Evolutionary conservation across 2,888 invertebrate species (phyloP), one percentile per base, ranked within the genome.

Genomic region (Geophilus truncorum): DNA sequence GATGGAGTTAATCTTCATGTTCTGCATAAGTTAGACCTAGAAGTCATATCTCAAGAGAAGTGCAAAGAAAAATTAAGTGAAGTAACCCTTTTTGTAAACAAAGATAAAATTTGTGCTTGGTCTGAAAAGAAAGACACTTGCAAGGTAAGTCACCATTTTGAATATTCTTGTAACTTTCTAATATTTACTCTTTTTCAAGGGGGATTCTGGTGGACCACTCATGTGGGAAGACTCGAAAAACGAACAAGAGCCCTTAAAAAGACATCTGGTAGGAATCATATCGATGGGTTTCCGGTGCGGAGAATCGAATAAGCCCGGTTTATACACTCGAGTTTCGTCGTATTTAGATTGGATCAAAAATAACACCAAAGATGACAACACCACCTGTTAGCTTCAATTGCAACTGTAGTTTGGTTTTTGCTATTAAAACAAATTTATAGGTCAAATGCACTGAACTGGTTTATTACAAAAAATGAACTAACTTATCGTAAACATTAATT

Each of bases 121-220:
- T 84, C 87, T 0, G 83, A 83, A 0, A 89, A 88, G 28, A 90
- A 89, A 83, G 92, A 92, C 83, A 85, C 90, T 21, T 92, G 92
- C 83, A 90, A 90, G 88, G 91, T 91, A 83, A 79, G 45, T 25
- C 0, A 45, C n/a, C 45, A 15, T 51, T 57, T 25, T 79, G 15
- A n/a, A n/a, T n/a, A n/a, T n/a, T n/a, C n/a, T n/a, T n/a, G n/a
- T n/a, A n/a, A n/a, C n/a, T n/a, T n/a, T n/a, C n/a, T n/a, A n/a
- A n/a, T n/a, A n/a, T n/a, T n/a, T n/a, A n/a, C n/a, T n/a, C n/a
- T n/a, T n/a, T n/a, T n/a, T n/a, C n/a, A n/a, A 34, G 76, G 77
- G 85, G 81, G 90, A 90, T 84, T 90, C 90, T 5, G 92, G 92
- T 1, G 91, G 91, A 0, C 91, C 91, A 0, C 81, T 88, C 0